Evolutionary conservation across 2,888 invertebrate species (phyloP).

Genomic region (Drosophila kanekoi): DNA sequence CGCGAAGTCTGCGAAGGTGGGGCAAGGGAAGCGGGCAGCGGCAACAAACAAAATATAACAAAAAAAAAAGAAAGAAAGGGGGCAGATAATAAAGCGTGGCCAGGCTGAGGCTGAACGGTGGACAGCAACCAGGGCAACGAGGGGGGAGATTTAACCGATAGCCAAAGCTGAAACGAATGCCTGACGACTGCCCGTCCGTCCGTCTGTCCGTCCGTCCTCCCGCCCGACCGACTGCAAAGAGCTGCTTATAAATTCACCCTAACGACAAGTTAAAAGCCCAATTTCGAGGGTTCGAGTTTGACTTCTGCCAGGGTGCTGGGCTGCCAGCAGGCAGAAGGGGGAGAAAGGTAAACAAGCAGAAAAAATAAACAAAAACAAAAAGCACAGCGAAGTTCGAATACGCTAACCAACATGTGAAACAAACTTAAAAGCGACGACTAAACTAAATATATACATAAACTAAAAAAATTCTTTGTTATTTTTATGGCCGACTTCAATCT

Average conservation of each 20-base stretch:
- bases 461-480: too few species aligned
- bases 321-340: neutral
- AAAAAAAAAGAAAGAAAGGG: conserved; percentile 48
- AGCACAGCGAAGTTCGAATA: conserved; percentile 3
- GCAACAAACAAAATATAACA: conserved; percentile 11
- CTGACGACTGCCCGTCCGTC: conserved; percentile 41
- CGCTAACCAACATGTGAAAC: conserved; percentile 2
- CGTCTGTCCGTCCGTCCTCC: neutral
- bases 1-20: conserved; percentile 22
- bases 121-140: neutral
- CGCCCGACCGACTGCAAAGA: conserved; percentile 16
- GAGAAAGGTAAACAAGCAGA: conserved; percentile 11
- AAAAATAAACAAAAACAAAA: neutral
- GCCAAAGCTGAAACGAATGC: conserved; percentile 42
- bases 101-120: conserved; percentile 14
- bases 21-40: neutral
- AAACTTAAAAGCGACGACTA: too few species aligned
- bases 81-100: conserved; percentile 80
- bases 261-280: conserved; percentile 77
- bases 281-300: conserved; percentile 42
- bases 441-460: too few species aligned
- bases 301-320: conserved; percentile 34
- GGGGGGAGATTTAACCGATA: neutral
- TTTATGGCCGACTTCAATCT: too few species aligned
- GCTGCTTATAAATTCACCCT: conserved; percentile 77